Conservation (phyloP, 2,113 vertebrate species). For the Dasypus novemcinctus region DNA sequence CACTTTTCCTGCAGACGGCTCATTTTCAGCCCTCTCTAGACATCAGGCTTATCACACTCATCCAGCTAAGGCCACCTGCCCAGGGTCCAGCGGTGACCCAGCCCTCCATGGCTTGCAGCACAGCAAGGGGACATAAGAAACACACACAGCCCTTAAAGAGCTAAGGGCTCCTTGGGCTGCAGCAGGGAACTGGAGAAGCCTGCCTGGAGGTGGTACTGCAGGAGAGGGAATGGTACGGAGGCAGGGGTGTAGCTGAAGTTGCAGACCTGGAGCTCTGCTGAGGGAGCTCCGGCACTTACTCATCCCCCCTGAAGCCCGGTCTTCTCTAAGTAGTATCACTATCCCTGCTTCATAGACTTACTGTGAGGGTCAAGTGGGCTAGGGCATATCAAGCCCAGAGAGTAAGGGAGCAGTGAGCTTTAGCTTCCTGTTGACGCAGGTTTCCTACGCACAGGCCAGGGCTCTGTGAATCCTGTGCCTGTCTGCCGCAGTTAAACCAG, state of each 20-base stretch:
- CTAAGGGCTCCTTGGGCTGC: no score
- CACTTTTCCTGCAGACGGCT: neutral
- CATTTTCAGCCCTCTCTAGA: neutral
- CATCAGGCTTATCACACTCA: neutral
- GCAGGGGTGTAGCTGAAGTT: neutral
- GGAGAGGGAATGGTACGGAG: neutral
- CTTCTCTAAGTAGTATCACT: neutral
- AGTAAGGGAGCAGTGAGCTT: neutral
- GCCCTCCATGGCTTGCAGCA: neutral
- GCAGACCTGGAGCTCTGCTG: neutral
- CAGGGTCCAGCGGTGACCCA: neutral
- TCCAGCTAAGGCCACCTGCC: neutral
- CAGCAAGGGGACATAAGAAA: neutral
- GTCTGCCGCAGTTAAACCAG: accelerated
- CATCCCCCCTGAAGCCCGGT: neutral
- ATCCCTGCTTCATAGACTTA: neutral
- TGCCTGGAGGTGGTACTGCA: neutral
- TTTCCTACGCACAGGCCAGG: neutral
- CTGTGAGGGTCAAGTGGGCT: neutral
- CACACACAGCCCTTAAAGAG: neutral
- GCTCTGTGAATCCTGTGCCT: neutral
- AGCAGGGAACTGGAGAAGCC: neutral
- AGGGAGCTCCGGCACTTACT: neutral
- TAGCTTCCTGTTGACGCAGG: neutral
- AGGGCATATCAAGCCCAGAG: neutral